phyloP scores from a whole-genome alignment of 2,113 vertebrate genomes.

The Poeciliopsis prolifica region DNA sequence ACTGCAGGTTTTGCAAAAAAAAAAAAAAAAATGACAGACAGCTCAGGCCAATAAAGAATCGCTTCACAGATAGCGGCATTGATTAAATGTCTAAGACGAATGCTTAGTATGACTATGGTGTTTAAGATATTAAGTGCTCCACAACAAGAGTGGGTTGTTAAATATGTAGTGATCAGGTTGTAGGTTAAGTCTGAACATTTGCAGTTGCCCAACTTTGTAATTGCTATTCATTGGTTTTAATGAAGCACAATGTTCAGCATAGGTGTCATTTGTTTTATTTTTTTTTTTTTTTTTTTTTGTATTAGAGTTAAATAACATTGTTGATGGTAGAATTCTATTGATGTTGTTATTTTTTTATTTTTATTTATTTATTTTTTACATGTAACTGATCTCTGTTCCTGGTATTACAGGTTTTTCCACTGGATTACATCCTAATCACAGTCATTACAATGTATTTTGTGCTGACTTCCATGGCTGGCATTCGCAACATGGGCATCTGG shows the following conservation, averaged over 20 bases:
- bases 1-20: constrained; percentile 1
- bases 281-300: neutral
- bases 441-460: constrained; percentile 98
- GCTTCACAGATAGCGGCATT: constrained; percentile 49
- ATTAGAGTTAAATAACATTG: neutral
- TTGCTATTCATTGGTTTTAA: constrained; percentile 7
- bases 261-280: neutral
- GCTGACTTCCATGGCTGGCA: constrained; percentile 98
- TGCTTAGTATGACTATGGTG: constrained; percentile 51
- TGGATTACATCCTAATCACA: constrained; percentile 97
- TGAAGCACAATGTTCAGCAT: neutral
- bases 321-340: neutral
- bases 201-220: neutral
- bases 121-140: constrained; percentile 36
- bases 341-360: neutral
- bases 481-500: constrained; percentile 98
- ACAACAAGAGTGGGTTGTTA: neutral
- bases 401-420: constrained; percentile 89
- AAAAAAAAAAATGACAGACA: constrained; percentile 55
- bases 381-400: constrained; percentile 47
- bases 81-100: constrained; percentile 50
- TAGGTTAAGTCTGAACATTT: constrained; percentile 17
- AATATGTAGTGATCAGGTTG: neutral
- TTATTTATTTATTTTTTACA: neutral
- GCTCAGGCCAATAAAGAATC: constrained; percentile 48